Evolutionary conservation across 1,140 invertebrate genomes (phyloP).

Genomic region (Gonioctena quinquepunctata): DNA sequence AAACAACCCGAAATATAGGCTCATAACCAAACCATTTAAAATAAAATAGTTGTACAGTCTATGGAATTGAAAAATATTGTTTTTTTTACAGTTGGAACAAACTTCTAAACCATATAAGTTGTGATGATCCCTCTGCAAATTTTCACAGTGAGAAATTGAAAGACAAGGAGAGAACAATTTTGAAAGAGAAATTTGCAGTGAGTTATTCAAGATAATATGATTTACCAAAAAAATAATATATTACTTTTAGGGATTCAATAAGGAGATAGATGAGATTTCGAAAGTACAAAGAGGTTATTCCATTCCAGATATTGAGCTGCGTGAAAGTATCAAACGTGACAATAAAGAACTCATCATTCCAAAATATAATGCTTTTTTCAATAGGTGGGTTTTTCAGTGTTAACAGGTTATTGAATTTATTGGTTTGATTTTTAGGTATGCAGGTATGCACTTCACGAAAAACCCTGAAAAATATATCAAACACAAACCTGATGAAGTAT

Average conservation of each 20-base stretch:
- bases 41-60: too few species aligned
- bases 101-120: conserved; percentile 73
- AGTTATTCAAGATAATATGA: conserved; percentile 45
- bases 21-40: too few species aligned
- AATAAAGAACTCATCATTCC: conserved; percentile 86
- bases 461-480: conserved; percentile 94
- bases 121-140: conserved; percentile 68
- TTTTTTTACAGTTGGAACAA: conserved; percentile 77
- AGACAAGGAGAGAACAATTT: conserved; percentile 84
- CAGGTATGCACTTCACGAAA: conserved; percentile 81
- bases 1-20: too few species aligned
- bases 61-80: too few species aligned
- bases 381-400: conserved; percentile 60
- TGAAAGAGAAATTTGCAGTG: conserved; percentile 95
- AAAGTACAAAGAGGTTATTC: conserved; percentile 88
- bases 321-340: conserved; percentile 80
- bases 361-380: conserved; percentile 79
- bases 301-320: conserved; percentile 87
- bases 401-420: not conserved
- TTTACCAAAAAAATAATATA: conserved; percentile 21
- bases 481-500: conserved; percentile 84
- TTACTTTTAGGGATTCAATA: conserved; percentile 80
- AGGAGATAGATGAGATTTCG: conserved; percentile 89
- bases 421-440: conserved; percentile 61
- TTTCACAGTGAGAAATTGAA: conserved; percentile 72